phyloP scores from a whole-genome alignment of 2,113 vertebrate species.

The Columba janthina region DNA sequence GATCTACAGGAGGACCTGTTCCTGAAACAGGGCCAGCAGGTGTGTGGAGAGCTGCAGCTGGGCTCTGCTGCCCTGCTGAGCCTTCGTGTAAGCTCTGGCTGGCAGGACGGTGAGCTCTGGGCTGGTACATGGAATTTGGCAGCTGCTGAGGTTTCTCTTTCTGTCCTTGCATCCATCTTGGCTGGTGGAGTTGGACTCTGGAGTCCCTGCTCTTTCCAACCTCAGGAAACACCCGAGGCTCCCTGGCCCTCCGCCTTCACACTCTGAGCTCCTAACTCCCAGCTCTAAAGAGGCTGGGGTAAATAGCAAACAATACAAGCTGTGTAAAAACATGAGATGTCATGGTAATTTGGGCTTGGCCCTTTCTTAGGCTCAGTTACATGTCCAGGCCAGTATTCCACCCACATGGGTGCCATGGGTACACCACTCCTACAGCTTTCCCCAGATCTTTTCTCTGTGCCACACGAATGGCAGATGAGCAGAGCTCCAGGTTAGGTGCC shows the following conservation, averaged over 20 bases:
- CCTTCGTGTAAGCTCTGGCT: neutral
- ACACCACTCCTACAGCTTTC: neutral
- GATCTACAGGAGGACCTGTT: neutral
- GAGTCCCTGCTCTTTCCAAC: neutral
- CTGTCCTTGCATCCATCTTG: neutral
- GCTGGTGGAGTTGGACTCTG: neutral
- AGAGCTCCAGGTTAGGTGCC: neutral
- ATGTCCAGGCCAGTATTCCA: neutral
- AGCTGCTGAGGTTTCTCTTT: neutral
- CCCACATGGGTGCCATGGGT: fast-evolving
- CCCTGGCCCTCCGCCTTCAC: neutral
- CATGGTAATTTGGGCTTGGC: neutral
- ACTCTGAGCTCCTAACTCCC: neutral
- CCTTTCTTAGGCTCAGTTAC: neutral
- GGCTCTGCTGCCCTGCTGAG: neutral
- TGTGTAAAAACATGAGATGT: neutral
- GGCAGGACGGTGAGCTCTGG: neutral
- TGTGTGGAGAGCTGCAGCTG: neutral
- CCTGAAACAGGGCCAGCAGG: neutral
- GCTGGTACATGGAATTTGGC: neutral
- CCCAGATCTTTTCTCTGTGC: neutral
- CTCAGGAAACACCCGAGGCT: fast-evolving
- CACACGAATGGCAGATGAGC: fast-evolving
- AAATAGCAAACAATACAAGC: neutral
- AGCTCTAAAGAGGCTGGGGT: neutral